Percentiles rank a stretch among this genome's conserved stretches.
phyloP scores from a whole-genome alignment of 2,888 invertebrate genomes.

The Venusia cambrica region DNA sequence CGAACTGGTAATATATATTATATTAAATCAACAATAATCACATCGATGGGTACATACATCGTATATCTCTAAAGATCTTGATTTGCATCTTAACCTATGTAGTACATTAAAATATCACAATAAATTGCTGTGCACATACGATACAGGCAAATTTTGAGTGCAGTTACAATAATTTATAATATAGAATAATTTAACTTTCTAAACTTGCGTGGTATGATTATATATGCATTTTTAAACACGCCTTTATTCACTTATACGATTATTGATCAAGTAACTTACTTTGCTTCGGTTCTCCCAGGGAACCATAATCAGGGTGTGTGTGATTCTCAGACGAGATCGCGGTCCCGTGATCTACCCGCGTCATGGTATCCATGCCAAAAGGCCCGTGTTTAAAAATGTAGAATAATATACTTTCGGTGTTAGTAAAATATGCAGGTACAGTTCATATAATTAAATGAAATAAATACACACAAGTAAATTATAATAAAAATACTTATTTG shows the following conservation, averaged over 20 bases:
- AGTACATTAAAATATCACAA: conserved; percentile 82
- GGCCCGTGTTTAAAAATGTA: no score
- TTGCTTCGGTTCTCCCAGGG: no score
- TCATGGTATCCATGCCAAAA: no score
- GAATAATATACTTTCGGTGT: conserved; percentile 50
- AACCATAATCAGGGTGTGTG: no score
- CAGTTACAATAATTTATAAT: conserved; percentile 71
- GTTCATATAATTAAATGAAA: conserved; percentile 25
- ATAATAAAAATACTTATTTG: conserved; percentile 17
- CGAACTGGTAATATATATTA: conserved; percentile 41
- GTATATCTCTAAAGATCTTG: conserved; percentile 63
- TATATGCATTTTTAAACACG: no score
- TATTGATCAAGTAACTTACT: no score
- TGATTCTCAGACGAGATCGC: no score
- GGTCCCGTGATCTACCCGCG: no score
- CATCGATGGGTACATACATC: conserved; percentile 61
- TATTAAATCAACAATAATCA: conserved; percentile 65
- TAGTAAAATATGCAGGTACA: conserved; percentile 49
- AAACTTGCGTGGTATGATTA: no score
- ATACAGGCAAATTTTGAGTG: conserved; percentile 81
- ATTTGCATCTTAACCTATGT: conserved; percentile 74
- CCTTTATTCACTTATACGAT: no score
- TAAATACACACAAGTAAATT: conserved; percentile 14
- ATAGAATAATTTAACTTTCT: conserved; percentile 56
- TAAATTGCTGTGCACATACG: conserved; percentile 81